Percentiles rank a stretch among this genome's conserved stretches.
Evolutionary conservation across 2,113 vertebrate genomes (phyloP).

Genomic region (Thymallus thymallus): DNA sequence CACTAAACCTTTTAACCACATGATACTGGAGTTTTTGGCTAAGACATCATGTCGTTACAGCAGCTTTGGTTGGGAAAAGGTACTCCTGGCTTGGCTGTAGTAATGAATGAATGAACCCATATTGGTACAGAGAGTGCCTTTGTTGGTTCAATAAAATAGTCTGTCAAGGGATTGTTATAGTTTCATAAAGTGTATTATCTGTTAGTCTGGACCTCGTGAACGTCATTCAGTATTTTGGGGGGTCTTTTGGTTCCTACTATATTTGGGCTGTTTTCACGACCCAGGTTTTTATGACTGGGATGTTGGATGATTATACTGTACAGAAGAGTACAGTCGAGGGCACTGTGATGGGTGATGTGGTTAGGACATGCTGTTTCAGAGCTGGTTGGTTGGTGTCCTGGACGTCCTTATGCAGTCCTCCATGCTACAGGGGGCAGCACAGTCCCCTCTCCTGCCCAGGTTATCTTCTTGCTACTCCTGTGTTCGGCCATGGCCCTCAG

Average conservation of each 20-base stretch:
- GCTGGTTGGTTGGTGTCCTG: constrained; percentile 22
- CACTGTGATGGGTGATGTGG: not conserved
- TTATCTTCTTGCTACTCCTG: constrained; percentile 58
- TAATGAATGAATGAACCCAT: too few relatives aligned
- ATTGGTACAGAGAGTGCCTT: too few relatives aligned
- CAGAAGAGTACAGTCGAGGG: not conserved
- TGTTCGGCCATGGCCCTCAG: constrained; percentile 44
- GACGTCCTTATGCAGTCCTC: constrained; percentile 54
- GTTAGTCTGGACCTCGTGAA: too few relatives aligned
- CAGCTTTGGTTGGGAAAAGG: constrained; percentile 6
- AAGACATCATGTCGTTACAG: not conserved
- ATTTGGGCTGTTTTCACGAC: too few relatives aligned
- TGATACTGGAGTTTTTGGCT: not conserved
- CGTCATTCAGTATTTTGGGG: too few relatives aligned
- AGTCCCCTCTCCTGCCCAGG: constrained; percentile 57
- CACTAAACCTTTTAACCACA: too few relatives aligned
- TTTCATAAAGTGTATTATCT: not conserved
- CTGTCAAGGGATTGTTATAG: not conserved
- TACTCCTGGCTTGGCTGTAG: not conserved
- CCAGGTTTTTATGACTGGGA: not conserved
- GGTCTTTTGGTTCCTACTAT: too few relatives aligned
- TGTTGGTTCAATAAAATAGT: too few relatives aligned
- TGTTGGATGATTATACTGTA: not conserved
- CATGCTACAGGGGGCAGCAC: constrained; percentile 50
- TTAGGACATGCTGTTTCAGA: not conserved